Conservation (phyloP, 2,797 vertebrate species). For the Pagetopsis macropterus region DNA sequence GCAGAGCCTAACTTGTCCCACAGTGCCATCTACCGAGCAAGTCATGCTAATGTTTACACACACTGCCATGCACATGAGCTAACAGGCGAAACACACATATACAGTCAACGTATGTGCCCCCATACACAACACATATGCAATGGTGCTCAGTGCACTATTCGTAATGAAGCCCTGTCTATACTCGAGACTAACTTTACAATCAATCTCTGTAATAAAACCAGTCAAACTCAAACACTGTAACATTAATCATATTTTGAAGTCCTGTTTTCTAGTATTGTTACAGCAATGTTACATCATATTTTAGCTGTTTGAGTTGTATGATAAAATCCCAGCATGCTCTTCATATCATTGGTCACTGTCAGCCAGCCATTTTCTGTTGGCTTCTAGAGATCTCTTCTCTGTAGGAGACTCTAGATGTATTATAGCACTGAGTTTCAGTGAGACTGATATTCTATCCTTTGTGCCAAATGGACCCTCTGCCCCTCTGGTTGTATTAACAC, state of each 20-base stretch:
- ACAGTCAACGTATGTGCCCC: slow-evolving; percentile 44
- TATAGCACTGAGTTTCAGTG: slow-evolving; percentile 57
- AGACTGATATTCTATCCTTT: slow-evolving; percentile 46
- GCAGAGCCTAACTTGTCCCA: slow-evolving; percentile 68
- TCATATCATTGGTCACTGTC: slow-evolving; percentile 54
- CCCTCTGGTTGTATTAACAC: slow-evolving; percentile 45
- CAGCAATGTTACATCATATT: slow-evolving; percentile 38
- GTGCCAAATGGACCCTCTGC: slow-evolving; percentile 56
- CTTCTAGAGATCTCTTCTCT: slow-evolving; percentile 36
- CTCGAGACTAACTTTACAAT: slow-evolving; percentile 26
- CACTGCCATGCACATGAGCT: slow-evolving; percentile 72
- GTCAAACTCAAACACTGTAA: slow-evolving; percentile 36
- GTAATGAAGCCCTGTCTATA: slow-evolving; percentile 30
- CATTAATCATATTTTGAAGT: slow-evolving; percentile 48
- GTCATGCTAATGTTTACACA: slow-evolving; percentile 77
- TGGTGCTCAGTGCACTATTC: slow-evolving; percentile 31
- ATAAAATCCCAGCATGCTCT: slow-evolving; percentile 72
- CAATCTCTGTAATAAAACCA: slow-evolving; percentile 10
- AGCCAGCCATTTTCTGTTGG: slow-evolving; percentile 40
- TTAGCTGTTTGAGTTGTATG: slow-evolving; percentile 52
- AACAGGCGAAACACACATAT: slow-evolving; percentile 66
- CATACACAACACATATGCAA: slow-evolving; percentile 61
- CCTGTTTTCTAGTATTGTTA: slow-evolving; percentile 39
- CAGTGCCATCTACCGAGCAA: slow-evolving; percentile 75
- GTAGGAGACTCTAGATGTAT: slow-evolving; percentile 25